Percentiles rank a stretch among this genome's conserved stretches.
phyloP scores from a whole-genome alignment of 2,113 vertebrate species.

The Charina bottae region DNA sequence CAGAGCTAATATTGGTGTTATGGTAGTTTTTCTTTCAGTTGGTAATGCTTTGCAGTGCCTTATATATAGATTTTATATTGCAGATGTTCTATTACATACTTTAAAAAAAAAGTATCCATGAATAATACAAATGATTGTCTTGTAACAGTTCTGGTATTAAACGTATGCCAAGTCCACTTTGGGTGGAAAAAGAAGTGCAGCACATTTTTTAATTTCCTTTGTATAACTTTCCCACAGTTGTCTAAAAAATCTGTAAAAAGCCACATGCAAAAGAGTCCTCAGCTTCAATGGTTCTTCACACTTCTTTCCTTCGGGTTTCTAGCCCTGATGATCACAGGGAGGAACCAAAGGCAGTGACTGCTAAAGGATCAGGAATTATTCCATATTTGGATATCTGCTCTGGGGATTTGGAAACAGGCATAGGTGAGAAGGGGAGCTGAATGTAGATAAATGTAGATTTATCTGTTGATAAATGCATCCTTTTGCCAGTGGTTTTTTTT shows the following conservation, averaged over 20 bases:
- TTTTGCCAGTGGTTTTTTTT: background rate
- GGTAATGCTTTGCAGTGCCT: slow-evolving; percentile 10
- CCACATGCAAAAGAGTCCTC: background rate
- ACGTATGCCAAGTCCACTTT: background rate
- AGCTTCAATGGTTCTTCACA: background rate
- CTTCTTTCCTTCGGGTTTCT: background rate
- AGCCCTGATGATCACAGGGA: background rate
- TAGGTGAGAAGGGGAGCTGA: background rate
- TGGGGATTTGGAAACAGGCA: background rate
- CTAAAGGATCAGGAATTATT: background rate
- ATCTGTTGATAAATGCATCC: background rate
- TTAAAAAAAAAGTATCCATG: slow-evolving; percentile 32
- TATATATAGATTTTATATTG: background rate
- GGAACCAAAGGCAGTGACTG: background rate
- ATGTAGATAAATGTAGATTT: no score
- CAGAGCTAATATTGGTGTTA: fast-evolving
- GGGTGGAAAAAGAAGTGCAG: background rate
- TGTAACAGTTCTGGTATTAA: slow-evolving; percentile 16
- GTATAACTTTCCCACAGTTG: no score
- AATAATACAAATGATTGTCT: background rate
- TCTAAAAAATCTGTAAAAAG: background rate
- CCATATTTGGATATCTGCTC: background rate
- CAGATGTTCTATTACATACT: background rate
- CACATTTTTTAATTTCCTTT: background rate
- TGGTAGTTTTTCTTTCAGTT: fast-evolving